Evolutionary conservation across 2,888 invertebrate genomes (phyloP).

Genomic region (Eudasyphora cyanicolor): DNA sequence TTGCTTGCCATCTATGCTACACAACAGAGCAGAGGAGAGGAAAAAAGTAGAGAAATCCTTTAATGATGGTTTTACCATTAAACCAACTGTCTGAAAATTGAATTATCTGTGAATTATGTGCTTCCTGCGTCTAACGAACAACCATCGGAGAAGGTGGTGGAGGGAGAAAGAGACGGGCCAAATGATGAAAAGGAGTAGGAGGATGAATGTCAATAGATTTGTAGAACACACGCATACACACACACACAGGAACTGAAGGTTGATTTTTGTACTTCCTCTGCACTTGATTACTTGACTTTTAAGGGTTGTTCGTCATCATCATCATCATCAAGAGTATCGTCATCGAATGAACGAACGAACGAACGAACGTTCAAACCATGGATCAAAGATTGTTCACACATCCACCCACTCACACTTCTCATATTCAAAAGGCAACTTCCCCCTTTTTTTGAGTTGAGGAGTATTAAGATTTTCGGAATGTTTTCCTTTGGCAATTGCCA

Average conservation of each 20-base stretch:
- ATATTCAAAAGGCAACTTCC: neutral
- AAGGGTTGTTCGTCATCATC: conserved; percentile 60
- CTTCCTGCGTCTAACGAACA: conserved; percentile 64
- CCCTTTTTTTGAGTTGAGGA: neutral
- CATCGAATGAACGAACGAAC: conserved; percentile 14
- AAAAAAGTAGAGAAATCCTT: conserved; percentile 75
- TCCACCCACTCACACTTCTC: neutral
- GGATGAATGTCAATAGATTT: too few species aligned
- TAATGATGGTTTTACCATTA: conserved; percentile 80
- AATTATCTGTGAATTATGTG: conserved; percentile 79
- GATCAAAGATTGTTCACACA: too few species aligned
- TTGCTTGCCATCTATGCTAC: neutral
- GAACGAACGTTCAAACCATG: too few species aligned
- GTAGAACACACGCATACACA: too few species aligned
- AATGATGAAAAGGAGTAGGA: too few species aligned
- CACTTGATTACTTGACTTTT: conserved; percentile 62
- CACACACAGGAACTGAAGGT: neutral
- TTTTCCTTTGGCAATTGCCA: conserved; percentile 33
- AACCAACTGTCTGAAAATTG: conserved; percentile 80
- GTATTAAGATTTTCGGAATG: conserved; percentile 5
- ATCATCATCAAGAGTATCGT: conserved; percentile 5
- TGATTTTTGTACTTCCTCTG: neutral
- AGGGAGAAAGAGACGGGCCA: neutral
- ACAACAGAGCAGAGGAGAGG: neutral
- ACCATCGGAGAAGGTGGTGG: conserved; percentile 17